phyloP scores from a whole-genome alignment of 2,113 vertebrate species.

The Cyphomyrus plagiostoma region DNA sequence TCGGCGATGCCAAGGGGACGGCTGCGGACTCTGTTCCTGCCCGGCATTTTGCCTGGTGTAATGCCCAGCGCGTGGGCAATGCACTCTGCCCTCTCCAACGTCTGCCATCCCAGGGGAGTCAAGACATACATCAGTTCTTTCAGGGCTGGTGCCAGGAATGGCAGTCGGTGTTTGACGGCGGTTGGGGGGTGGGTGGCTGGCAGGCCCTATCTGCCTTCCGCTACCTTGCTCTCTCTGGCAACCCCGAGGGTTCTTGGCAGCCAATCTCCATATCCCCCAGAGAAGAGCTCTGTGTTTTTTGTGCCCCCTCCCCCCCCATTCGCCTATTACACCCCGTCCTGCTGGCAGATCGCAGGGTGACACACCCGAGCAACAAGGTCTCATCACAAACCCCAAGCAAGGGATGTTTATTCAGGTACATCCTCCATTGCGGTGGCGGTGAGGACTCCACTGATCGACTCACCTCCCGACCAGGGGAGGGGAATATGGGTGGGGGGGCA shows the following conservation, averaged over 20 bases:
- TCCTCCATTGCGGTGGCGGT: neutral
- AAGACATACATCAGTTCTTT: neutral
- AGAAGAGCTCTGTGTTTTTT: neutral
- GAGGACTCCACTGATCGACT: neutral
- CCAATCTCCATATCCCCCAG: neutral
- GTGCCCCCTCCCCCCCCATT: neutral
- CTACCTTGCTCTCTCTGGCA: neutral
- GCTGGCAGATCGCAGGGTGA: neutral
- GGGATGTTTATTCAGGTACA: constrained; percentile 27
- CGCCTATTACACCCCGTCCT: constrained; percentile 9
- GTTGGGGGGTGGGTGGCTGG: neutral
- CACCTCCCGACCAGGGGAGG: neutral
- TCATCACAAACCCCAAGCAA: neutral
- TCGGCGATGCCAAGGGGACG: neutral
- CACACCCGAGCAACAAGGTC: neutral
- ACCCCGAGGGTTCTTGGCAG: neutral
- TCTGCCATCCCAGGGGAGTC: neutral
- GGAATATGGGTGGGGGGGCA: neutral
- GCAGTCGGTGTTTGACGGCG: neutral
- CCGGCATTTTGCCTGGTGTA: neutral
- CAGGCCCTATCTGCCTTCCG: neutral
- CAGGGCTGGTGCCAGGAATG: neutral
- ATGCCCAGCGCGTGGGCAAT: neutral
- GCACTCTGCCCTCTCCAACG: neutral
- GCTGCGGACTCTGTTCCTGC: neutral